phyloP scores from a whole-genome alignment of 2,888 invertebrate genomes.

The Melanostoma mellinum region DNA sequence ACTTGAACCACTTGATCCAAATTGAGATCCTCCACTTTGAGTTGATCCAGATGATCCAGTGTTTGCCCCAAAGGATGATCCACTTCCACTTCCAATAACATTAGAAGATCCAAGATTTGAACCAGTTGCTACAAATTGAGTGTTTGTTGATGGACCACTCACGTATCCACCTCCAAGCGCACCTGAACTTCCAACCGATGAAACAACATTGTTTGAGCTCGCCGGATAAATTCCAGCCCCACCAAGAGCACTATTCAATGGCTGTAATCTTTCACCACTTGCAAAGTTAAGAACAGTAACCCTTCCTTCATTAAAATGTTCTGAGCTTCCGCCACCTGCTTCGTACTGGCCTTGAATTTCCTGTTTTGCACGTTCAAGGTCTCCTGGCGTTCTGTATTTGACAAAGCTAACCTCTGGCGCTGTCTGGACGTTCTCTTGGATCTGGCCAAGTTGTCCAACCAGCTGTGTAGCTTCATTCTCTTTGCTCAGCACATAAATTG shows the following conservation, averaged over 20 bases:
- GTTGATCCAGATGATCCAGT: neutral
- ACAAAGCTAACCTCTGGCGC: slow-evolving; percentile 79
- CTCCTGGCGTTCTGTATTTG: slow-evolving; percentile 79
- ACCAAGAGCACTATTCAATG: neutral
- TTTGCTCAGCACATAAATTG: slow-evolving; percentile 78
- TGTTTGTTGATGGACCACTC: neutral
- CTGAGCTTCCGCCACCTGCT: slow-evolving; percentile 75
- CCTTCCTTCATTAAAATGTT: slow-evolving; percentile 77
- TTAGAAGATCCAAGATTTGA: too few relatives aligned
- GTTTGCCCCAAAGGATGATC: neutral
- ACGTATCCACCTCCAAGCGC: neutral
- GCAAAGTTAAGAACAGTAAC: slow-evolving; percentile 79
- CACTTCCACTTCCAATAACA: too few relatives aligned
- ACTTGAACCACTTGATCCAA: too few relatives aligned
- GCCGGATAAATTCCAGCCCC: slow-evolving; percentile 5
- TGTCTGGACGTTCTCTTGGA: slow-evolving; percentile 74
- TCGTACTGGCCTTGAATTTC: slow-evolving; percentile 79
- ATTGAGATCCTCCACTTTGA: too few relatives aligned
- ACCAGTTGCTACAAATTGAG: neutral
- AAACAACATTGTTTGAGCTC: slow-evolving; percentile 2
- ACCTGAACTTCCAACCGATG: neutral
- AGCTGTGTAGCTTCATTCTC: slow-evolving; percentile 76
- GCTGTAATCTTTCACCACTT: slow-evolving; percentile 36
- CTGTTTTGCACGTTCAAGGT: slow-evolving; percentile 78
- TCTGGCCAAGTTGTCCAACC: slow-evolving; percentile 76